Conservation (phyloP, 2,113 vertebrate species). For the Sula dactylatra region DNA sequence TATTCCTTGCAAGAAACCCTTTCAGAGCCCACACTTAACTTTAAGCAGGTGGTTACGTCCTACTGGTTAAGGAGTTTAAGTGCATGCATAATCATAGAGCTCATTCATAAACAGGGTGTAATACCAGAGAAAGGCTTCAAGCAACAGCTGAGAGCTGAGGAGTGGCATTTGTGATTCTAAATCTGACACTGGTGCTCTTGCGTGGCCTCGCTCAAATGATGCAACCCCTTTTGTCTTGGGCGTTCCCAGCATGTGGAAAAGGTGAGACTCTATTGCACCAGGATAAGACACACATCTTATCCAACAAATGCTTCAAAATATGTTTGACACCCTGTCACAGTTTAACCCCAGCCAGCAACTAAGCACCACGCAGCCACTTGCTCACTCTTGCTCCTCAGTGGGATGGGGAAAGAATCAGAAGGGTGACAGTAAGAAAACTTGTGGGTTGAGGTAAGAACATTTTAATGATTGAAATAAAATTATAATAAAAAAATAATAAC, state of each 20-base stretch:
- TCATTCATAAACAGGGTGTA: background rate
- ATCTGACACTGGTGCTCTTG: background rate
- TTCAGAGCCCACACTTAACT: background rate
- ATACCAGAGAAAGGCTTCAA: background rate
- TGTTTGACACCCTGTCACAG: background rate
- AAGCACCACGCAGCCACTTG: no score
- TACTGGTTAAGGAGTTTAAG: background rate
- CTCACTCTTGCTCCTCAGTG: no score
- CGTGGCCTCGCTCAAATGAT: fast-evolving
- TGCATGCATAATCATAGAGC: background rate
- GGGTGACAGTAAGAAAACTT: no score
- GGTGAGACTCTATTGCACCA: background rate
- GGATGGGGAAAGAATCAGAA: no score
- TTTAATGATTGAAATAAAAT: no score
- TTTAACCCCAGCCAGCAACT: no score
- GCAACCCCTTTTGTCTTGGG: background rate
- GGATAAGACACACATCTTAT: background rate
- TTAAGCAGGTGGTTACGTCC: background rate
- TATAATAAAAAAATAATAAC: no score
- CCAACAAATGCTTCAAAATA: background rate
- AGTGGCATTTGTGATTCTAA: background rate
- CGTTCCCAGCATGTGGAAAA: background rate
- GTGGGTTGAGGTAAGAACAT: no score
- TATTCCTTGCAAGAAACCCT: background rate
- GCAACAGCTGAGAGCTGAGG: background rate